Conservation (phyloP, 2,888 invertebrate genomes). For the Sialis lutaria region DNA sequence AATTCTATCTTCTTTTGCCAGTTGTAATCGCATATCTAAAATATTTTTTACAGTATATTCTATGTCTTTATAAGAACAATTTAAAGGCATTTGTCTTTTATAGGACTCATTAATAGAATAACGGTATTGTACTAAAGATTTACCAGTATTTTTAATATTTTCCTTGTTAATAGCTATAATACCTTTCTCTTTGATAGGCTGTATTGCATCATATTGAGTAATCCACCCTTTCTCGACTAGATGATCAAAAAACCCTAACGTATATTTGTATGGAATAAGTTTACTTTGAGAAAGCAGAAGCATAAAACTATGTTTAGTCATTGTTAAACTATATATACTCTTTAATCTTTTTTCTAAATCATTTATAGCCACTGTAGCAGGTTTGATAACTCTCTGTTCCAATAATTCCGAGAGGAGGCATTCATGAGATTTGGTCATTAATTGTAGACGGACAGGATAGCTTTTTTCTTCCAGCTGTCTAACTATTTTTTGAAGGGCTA, state of each 20-base stretch:
- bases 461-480: slow-evolving; percentile 5
- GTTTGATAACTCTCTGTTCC: slow-evolving; percentile 8
- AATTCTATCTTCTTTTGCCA: slow-evolving; percentile 6
- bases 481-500: slow-evolving; percentile 8
- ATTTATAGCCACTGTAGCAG: slow-evolving; percentile 2
- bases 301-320: not conserved
- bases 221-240: not conserved
- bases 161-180: no score
- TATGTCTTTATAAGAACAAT: not conserved
- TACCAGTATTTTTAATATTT: no score
- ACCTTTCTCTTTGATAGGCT: no score
- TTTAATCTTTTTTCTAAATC: slow-evolving; percentile 2
- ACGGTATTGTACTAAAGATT: no score
- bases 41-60: not conserved
- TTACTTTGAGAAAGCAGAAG: not conserved
- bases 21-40: not conserved
- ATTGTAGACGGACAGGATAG: slow-evolving; percentile 4
- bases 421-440: slow-evolving; percentile 8
- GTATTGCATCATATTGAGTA: no score
- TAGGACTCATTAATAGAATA: no score
- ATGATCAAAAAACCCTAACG: not conserved
- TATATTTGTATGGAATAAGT: not conserved
- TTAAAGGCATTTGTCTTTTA: not conserved
- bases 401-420: slow-evolving; percentile 8
- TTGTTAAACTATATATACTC: slow-evolving; percentile 1